These are phyloP conservation scores for Rhadina sibilatrix DNA, from an alignment of 2,113 vertebrate species.

Conservation along the genomic window DNA sequence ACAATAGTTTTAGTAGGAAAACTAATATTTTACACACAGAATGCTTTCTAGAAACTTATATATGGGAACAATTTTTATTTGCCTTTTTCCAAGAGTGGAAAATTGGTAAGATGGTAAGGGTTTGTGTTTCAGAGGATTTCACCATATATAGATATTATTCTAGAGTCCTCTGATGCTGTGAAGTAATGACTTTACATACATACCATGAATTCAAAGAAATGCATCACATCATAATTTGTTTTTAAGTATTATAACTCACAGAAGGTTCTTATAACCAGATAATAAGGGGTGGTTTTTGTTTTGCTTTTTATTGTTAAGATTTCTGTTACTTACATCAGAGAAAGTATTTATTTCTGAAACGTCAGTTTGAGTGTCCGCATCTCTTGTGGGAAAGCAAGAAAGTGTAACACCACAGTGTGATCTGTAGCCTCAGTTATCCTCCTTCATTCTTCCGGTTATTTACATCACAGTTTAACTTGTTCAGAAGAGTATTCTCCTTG, in stretches of 20 bases:
- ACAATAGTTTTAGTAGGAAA: background rate
- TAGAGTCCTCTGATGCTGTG: background rate
- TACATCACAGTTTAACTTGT: background rate
- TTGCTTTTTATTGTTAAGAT: background rate
- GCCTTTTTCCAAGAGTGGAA: background rate
- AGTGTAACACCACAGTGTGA: background rate
- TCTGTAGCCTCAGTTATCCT: background rate
- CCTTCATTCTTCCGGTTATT: background rate
- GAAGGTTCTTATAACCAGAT: background rate
- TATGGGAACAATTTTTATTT: background rate
- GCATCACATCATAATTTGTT: background rate
- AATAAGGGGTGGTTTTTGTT: rapidly evolving
- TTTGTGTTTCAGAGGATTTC: background rate
- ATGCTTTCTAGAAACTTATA: slow-evolving; percentile 29
- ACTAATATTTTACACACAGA: background rate
- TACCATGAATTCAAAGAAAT: background rate
- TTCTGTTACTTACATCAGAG: background rate
- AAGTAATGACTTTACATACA: rapidly evolving
- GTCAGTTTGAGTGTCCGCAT: background rate
- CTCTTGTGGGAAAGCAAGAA: background rate
- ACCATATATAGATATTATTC: background rate
- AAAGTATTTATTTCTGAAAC: background rate
- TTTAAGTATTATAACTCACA: background rate
- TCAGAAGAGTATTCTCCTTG: background rate
- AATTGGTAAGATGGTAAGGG: background rate